Percentiles rank a stretch among this genome's conserved stretches.
Evolutionary conservation across 2,797 vertebrate species (phyloP).

Genomic region (Cuculus canorus): DNA sequence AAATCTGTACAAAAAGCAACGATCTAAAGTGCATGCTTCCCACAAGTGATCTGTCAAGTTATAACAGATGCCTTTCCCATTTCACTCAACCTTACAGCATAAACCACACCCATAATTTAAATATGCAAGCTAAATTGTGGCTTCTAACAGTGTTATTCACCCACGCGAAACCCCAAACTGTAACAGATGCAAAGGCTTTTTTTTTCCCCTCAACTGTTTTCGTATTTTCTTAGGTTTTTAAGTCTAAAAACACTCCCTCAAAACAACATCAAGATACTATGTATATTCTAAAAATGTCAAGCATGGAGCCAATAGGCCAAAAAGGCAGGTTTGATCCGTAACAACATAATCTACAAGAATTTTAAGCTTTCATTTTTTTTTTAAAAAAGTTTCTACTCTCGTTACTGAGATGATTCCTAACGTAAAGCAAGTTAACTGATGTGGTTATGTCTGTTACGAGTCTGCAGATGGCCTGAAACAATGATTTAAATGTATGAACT

Average conservation of each 20-base stretch:
- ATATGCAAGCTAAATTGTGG: slow-evolving; percentile 45
- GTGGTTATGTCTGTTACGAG: slow-evolving; percentile 34
- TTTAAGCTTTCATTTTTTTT: neutral
- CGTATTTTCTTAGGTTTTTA: slow-evolving; percentile 35
- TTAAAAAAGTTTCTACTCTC: neutral
- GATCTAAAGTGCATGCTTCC: neutral
- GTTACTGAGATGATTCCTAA: slow-evolving; percentile 13
- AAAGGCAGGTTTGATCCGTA: neutral
- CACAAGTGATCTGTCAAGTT: slow-evolving; percentile 41
- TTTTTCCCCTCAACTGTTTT: slow-evolving; percentile 21
- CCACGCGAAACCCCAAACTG: slow-evolving; percentile 50
- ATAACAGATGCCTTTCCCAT: slow-evolving; percentile 28
- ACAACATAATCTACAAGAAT: neutral
- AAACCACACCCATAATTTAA: slow-evolving; percentile 52
- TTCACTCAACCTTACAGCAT: slow-evolving; percentile 30
- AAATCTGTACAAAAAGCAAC: neutral
- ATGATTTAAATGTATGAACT: slow-evolving; percentile 65
- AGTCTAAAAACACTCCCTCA: slow-evolving; percentile 18
- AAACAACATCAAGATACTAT: neutral
- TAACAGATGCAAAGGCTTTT: slow-evolving; percentile 51
- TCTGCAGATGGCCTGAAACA: slow-evolving; percentile 60
- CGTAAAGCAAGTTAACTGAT: slow-evolving; percentile 29
- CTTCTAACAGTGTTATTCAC: slow-evolving; percentile 56
- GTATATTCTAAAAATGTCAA: slow-evolving; percentile 18
- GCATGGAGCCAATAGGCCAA: neutral